Conservation (phyloP, 2,797 vertebrate genomes). For the Cyprinodon diabolis region DNA sequence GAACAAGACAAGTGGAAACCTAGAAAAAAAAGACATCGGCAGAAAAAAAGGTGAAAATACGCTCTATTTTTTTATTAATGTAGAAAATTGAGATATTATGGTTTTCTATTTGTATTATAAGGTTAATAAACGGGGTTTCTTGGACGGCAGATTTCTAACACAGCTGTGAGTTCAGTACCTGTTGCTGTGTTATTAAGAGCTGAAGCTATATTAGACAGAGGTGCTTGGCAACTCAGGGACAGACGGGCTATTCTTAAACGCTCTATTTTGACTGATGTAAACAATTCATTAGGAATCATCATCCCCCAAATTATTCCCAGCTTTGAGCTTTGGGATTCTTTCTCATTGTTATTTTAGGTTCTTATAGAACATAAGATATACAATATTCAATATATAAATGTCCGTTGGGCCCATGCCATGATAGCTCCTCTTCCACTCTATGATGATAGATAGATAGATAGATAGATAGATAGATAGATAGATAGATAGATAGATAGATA, state of each 20-base stretch:
- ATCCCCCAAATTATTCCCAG: conserved; percentile 46
- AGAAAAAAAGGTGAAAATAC: conserved; percentile 63
- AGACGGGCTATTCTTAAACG: conserved; percentile 69
- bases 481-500: too few species aligned
- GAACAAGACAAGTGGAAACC: conserved; percentile 8
- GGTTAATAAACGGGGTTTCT: conserved; percentile 18
- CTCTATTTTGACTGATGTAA: conserved; percentile 66
- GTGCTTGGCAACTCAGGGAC: conserved; percentile 68
- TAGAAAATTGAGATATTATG: not conserved
- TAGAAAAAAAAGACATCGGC: conserved; percentile 10
- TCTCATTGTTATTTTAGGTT: conserved; percentile 48
- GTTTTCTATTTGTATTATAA: not conserved
- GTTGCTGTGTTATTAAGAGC: conserved; percentile 48
- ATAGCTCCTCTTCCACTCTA: not conserved
- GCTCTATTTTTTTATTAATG: conserved; percentile 3
- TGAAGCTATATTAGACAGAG: conserved; percentile 63
- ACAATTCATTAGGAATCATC: conserved; percentile 61
- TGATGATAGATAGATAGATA: too few species aligned
- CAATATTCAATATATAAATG: not conserved
- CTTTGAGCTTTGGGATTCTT: conserved; percentile 43
- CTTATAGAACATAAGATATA: not conserved
- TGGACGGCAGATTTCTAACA: not conserved
- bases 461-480: too few species aligned
- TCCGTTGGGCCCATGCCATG: conserved; percentile 9
- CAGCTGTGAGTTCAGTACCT: conserved; percentile 39